Percentiles rank a stretch among this genome's conserved stretches.
phyloP scores from a whole-genome alignment of 2,888 invertebrate genomes.

The Lagria hirta region DNA sequence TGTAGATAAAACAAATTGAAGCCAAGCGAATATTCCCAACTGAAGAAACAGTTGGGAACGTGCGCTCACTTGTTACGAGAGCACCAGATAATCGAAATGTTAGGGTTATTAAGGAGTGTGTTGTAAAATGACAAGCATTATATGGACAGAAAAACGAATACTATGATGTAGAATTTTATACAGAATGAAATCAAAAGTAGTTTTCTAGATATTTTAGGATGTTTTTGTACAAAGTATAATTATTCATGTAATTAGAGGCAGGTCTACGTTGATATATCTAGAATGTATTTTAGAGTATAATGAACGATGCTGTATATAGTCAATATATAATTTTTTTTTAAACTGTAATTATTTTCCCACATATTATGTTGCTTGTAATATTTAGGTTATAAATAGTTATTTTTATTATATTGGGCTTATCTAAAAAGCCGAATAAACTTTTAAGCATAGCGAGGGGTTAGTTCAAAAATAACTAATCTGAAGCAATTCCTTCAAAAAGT shows the following conservation, averaged over 20 bases:
- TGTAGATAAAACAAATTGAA: constrained; percentile 22
- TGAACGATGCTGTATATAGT: constrained; percentile 52
- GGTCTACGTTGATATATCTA: constrained; percentile 51
- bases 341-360: not conserved
- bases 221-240: constrained; percentile 53
- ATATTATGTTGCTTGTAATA: too few species aligned
- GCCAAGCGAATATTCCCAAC: constrained; percentile 33
- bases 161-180: constrained; percentile 54
- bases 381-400: too few species aligned
- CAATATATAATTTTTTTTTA: constrained; percentile 42
- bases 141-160: constrained; percentile 27
- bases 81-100: constrained; percentile 39
- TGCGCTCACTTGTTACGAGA: constrained; percentile 44
- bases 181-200: constrained; percentile 55
- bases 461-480: too few species aligned
- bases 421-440: too few species aligned
- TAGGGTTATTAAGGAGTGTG: too few species aligned
- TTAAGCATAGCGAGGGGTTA: too few species aligned
- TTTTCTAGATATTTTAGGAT: constrained; percentile 56
- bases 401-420: too few species aligned
- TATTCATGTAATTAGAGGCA: constrained; percentile 47
- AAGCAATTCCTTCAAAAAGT: too few species aligned
- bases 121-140: constrained; percentile 22
- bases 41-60: constrained; percentile 37
- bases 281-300: constrained; percentile 52